These are phyloP conservation scores for Tyrannus savana DNA, from an alignment of 2,113 vertebrate species.

Conservation along the genomic window DNA sequence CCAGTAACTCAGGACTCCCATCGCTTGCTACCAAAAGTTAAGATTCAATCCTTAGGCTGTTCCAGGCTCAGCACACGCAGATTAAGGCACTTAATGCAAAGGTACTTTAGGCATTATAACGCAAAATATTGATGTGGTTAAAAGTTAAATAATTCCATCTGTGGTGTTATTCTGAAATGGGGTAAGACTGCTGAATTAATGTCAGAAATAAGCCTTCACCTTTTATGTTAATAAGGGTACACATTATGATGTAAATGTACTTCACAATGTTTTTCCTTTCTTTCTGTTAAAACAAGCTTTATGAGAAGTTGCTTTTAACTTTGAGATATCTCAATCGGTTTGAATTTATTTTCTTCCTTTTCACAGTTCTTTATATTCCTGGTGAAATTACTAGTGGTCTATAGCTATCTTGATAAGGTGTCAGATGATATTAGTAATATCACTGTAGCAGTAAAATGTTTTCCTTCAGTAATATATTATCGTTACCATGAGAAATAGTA, in stretches of 20 bases:
- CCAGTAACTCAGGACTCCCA: background rate
- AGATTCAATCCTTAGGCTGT: background rate
- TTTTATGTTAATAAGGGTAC: background rate
- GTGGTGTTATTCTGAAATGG: background rate
- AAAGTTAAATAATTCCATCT: background rate
- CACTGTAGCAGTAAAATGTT: background rate
- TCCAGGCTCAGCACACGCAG: background rate
- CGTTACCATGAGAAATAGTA: background rate
- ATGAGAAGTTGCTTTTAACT: background rate
- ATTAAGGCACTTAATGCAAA: background rate
- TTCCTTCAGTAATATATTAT: background rate
- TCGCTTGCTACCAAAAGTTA: background rate
- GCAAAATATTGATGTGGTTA: background rate
- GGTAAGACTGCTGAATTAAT: background rate
- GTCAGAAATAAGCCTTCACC: background rate
- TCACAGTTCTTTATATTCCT: background rate
- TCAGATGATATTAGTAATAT: background rate
- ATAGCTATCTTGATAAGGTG: background rate
- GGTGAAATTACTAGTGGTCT: background rate
- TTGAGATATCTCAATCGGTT: background rate
- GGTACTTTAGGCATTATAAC: background rate
- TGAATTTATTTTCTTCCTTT: slow-evolving; percentile 5
- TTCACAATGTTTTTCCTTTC: background rate
- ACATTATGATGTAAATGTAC: background rate
- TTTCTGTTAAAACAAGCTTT: background rate